Conservation (phyloP, 2,888 invertebrate genomes). For the Sminthurinus aureus region DNA sequence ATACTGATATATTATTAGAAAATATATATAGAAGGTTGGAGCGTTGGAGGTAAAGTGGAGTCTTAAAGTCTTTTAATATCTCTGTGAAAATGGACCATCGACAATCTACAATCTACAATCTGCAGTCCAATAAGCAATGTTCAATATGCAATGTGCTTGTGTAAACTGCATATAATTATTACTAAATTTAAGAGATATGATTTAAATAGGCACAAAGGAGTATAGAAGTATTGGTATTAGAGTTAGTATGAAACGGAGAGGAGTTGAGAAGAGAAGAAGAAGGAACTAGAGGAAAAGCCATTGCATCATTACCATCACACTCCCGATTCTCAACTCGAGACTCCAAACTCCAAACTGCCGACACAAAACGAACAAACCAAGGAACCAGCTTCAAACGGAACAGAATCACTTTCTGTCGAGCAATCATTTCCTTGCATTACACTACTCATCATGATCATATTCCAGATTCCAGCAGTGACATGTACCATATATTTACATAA, state of each 20-base stretch:
- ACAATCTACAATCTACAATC: no score
- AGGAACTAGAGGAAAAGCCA: background rate
- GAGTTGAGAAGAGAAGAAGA: background rate
- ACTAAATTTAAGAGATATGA: background rate
- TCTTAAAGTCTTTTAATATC: no score
- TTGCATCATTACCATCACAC: conserved; percentile 17
- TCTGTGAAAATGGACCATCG: no score
- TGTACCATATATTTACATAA: background rate
- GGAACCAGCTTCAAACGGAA: background rate
- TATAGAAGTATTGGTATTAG: background rate
- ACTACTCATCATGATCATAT: background rate
- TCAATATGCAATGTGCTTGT: no score
- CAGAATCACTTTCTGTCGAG: conserved; percentile 20
- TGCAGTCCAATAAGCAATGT: no score
- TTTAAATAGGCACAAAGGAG: no score
- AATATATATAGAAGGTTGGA: no score
- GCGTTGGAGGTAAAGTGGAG: no score
- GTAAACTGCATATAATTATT: background rate
- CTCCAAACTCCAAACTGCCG: no score
- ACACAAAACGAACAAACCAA: no score
- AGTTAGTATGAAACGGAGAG: background rate
- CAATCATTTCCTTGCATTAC: background rate
- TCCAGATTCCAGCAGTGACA: background rate
- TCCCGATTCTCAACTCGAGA: background rate
- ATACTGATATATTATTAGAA: no score